Base-by-base conservation (phyloP, 2,797 vertebrate species). In the Simalia tracyae region DNA sequence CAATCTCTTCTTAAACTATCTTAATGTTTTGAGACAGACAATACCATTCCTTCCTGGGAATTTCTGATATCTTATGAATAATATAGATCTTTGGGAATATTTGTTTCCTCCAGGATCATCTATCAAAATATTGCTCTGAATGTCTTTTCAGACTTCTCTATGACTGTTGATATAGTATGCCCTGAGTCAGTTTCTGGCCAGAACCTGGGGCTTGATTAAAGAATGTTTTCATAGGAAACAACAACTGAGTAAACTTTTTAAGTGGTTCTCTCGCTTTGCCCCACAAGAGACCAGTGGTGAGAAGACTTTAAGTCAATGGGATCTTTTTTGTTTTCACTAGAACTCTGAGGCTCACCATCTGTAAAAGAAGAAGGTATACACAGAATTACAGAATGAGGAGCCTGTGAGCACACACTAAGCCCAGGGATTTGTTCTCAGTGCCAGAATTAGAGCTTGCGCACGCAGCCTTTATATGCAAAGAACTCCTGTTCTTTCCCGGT, bases 31-130 rank as follows among this genome's bases (percentile, higher is more conserved):
- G 68, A 66, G 89, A 68, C 88, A 93, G 64, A 63, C 87, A 19
- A 46, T 24, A 81, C 0, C n/a, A 56, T n/a, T 84, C 61, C 92
- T 95, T 76, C 87, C 94, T 92, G 90, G 2, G 54, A 94, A 91
- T 60, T 57, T 88, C 86, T 76, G 61, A 64, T 50, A 88, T 94
- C 10, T 57, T 86, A 86, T 15, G 89, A 92, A 91, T 92, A 94
- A 6, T 10, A 31, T 8, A 8, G 36, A 89, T 64, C 96, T 96
- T 87, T 92, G 94, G 88, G 90, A 88, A 81, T 93, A 19, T 88
- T 93, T 91, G 91, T 96, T 93, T 93, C 95, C 92, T 95, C 76
- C 66, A 95, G 7, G 26, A 66, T 22, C 19, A 88, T 93, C 86
- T 46, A 57, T 87, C 31, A 87, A 81, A 81, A 46, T 72, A 92